Evolutionary conservation across 1,140 invertebrate species (phyloP), one percentile per base, ranked within the genome.

Genomic region (Drosophila fuyamai): DNA sequence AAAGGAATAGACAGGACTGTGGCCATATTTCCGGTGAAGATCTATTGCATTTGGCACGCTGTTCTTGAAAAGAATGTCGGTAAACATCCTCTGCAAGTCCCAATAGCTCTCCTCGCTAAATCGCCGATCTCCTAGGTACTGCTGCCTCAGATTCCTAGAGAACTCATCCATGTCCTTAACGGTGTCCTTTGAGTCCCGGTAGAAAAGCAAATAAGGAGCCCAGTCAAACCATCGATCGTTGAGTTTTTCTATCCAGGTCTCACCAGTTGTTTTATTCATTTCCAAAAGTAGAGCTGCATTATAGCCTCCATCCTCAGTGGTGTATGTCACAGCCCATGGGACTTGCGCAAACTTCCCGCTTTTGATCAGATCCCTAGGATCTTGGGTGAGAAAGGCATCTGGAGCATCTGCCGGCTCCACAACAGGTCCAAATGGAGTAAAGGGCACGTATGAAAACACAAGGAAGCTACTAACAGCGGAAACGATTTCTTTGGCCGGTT

Each of bases 401-500:
- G 47, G 27, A 0, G 65, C 44, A 44, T 77, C 62, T 10, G 14
- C 2, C 3, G 75, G 44, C 55, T 95, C 95, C 0, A 94, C 79
- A 0, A 94, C 93, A 13, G 94, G 94, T 6, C 94, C 95, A 76
- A 95, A 95, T 0, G 94, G 93, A 7, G 93, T 89, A 63, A 94
- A 94, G 13, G 94, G 95, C 75, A 94, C 94, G 53, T 93, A 94
- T 6, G 93, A 76, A 90, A 94, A 94, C 13, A 90, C 67, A 0
- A 85, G 61, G 41, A 90, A 86, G n/a, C 61, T 55, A 8, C 53
- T 40, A 0, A 89, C 79, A 10, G 70, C 67, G 1, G 61, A 35
- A 1, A 90, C 88, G 53, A 90, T 78, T 16, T 82, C 63, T 12
- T 38, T 41, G 0, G 94, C 93, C 8, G 93, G 91, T 47, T 93